phyloP scores from a whole-genome alignment of 2,888 invertebrate genomes.

The Aphidoletes aphidimyza region DNA sequence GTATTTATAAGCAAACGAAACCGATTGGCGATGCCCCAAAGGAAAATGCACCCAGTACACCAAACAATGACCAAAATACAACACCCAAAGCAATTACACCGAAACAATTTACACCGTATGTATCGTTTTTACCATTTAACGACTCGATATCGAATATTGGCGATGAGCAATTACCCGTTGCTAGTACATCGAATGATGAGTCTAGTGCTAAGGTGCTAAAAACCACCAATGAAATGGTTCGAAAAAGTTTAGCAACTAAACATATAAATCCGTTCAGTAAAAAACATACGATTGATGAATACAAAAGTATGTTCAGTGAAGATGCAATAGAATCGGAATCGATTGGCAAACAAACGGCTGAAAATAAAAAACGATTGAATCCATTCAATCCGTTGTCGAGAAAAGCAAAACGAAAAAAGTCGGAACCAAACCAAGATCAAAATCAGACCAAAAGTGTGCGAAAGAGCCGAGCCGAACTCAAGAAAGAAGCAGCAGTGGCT shows the following conservation, averaged over 20 bases:
- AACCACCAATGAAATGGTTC: background rate
- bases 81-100: background rate
- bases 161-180: background rate
- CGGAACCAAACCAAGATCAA: background rate
- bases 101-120: conserved; percentile 51
- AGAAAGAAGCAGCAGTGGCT: background rate
- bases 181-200: background rate
- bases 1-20: background rate
- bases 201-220: background rate
- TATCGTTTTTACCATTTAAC: conserved; percentile 44
- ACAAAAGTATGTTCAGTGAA: background rate
- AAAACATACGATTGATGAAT: background rate
- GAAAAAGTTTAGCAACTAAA: background rate
- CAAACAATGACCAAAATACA: background rate
- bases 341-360: background rate
- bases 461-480: background rate
- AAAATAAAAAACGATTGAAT: conserved; percentile 45
- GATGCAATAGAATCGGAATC: background rate
- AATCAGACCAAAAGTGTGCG: background rate
- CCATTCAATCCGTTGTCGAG: conserved; percentile 27
- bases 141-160: background rate
- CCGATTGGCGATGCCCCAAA: background rate
- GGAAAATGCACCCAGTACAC: background rate
- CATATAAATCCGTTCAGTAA: conserved; percentile 46
- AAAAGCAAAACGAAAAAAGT: background rate